A percentile compares a stretch with the other conserved stretches of the same genome.
phyloP scores from a whole-genome alignment of 2,888 invertebrate genomes.

The Pseudanteris insignis region DNA sequence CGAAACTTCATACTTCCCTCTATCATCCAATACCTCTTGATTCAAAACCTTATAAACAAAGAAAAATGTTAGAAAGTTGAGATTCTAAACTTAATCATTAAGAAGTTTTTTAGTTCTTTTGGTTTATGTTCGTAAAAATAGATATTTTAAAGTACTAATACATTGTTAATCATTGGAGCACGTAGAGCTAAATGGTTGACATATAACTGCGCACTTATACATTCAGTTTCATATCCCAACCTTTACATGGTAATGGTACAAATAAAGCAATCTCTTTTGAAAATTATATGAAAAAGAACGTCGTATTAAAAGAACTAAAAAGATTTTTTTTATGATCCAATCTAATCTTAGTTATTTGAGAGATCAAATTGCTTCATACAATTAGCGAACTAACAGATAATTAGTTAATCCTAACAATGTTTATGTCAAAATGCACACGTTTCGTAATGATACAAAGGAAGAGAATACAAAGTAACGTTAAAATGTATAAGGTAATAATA shows the following conservation, averaged over 20 bases:
- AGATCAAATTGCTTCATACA: slow-evolving; percentile 7
- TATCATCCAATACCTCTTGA: slow-evolving; percentile 84
- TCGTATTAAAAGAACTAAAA: too few relatives aligned
- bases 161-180: slow-evolving; percentile 38
- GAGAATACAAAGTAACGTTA: slow-evolving; percentile 13
- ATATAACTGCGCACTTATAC: slow-evolving; percentile 9
- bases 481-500: slow-evolving; percentile 58
- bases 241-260: slow-evolving; percentile 59
- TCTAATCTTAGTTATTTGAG: too few relatives aligned
- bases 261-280: slow-evolving; percentile 53
- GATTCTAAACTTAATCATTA: slow-evolving; percentile 49
- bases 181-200: slow-evolving; percentile 26
- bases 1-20: slow-evolving; percentile 67
- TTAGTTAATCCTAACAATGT: slow-evolving; percentile 2
- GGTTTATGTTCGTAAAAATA: slow-evolving; percentile 38
- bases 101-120: slow-evolving; percentile 42
- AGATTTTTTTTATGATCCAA: too few relatives aligned
- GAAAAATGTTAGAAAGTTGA: slow-evolving; percentile 70
- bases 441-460: slow-evolving; percentile 8
- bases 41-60: slow-evolving; percentile 86
- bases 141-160: slow-evolving; percentile 13
- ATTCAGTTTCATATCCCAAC: slow-evolving; percentile 57
- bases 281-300: too few relatives aligned
- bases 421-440: background rate
- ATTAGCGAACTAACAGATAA: background rate